phyloP scores from a whole-genome alignment of 2,888 invertebrate species.

The Habrosyne pyritoides region DNA sequence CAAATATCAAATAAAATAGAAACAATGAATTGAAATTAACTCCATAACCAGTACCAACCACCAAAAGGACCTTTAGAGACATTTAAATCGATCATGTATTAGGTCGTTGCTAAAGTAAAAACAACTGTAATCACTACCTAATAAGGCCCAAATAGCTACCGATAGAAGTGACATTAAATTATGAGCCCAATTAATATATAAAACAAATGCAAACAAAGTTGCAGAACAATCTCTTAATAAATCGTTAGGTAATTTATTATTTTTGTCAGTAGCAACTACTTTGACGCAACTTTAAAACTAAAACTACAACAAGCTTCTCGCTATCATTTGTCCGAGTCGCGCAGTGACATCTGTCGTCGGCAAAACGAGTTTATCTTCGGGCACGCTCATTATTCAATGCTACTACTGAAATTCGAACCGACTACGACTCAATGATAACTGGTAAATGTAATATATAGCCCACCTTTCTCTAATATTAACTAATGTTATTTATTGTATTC shows the following conservation, averaged over 20 bases:
- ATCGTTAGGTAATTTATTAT: slow-evolving; percentile 5
- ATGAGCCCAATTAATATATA: not conserved
- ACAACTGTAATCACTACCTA: not conserved
- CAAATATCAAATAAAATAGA: too few species aligned
- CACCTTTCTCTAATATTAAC: slow-evolving; percentile 41
- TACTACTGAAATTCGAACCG: slow-evolving; percentile 52
- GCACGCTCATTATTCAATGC: slow-evolving; percentile 63
- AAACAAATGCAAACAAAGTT: not conserved
- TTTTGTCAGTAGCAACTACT: slow-evolving; percentile 3
- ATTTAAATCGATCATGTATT: too few species aligned
- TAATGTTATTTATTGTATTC: slow-evolving; percentile 19
- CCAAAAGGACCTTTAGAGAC: too few species aligned
- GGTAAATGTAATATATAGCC: slow-evolving; percentile 36
- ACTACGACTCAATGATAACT: slow-evolving; percentile 41
- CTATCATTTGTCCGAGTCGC: slow-evolving; percentile 68
- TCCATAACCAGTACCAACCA: too few species aligned
- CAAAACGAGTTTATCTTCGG: slow-evolving; percentile 66
- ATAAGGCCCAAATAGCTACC: not conserved
- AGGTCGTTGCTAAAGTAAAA: too few species aligned
- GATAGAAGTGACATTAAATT: not conserved
- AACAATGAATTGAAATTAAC: too few species aligned
- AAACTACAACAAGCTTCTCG: slow-evolving; percentile 42
- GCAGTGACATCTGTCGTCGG: slow-evolving; percentile 67
- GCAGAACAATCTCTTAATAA: slow-evolving; percentile 7
- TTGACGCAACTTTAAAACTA: slow-evolving; percentile 21